Evolutionary conservation across 1,140 invertebrate species (phyloP).

Genomic region (Theocolax elegans): DNA sequence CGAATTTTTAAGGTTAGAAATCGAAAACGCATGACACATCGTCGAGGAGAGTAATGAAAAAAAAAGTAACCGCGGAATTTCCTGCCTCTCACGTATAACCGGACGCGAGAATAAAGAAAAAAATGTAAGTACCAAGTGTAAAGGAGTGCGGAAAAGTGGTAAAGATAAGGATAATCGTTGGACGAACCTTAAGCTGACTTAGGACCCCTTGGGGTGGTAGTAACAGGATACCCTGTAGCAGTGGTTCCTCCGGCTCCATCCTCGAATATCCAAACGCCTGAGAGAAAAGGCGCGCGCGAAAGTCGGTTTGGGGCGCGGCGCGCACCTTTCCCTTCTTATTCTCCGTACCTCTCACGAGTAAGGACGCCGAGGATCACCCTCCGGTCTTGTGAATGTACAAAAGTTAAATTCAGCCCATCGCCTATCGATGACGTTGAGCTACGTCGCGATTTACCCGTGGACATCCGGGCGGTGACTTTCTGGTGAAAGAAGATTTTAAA

Average conservation of each 20-base stretch:
- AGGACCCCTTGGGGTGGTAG: slow-evolving; percentile 76
- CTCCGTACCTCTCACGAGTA: neutral
- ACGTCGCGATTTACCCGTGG: too few species aligned
- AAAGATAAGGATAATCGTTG: slow-evolving; percentile 20
- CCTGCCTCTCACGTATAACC: neutral
- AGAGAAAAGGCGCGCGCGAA: neutral
- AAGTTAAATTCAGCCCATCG: too few species aligned
- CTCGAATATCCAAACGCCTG: neutral
- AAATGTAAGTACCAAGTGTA: neutral
- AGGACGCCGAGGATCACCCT: too few species aligned
- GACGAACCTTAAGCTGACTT: slow-evolving; percentile 66
- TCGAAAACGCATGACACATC: neutral
- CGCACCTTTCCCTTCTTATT: slow-evolving; percentile 18
- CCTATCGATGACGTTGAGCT: too few species aligned
- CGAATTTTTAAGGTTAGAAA: neutral
- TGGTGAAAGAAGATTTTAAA: too few species aligned
- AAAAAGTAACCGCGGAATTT: neutral
- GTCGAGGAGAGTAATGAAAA: neutral
- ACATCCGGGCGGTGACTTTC: too few species aligned
- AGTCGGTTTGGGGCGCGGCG: slow-evolving; percentile 28
- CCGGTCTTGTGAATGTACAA: too few species aligned
- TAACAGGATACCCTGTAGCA: slow-evolving; percentile 75
- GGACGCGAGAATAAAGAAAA: neutral
- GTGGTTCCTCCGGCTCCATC: slow-evolving; percentile 76
- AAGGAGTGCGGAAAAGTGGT: neutral